Base-by-base conservation (phyloP, 2,797 vertebrate genomes). In the Percopsis omiscomaycus region DNA sequence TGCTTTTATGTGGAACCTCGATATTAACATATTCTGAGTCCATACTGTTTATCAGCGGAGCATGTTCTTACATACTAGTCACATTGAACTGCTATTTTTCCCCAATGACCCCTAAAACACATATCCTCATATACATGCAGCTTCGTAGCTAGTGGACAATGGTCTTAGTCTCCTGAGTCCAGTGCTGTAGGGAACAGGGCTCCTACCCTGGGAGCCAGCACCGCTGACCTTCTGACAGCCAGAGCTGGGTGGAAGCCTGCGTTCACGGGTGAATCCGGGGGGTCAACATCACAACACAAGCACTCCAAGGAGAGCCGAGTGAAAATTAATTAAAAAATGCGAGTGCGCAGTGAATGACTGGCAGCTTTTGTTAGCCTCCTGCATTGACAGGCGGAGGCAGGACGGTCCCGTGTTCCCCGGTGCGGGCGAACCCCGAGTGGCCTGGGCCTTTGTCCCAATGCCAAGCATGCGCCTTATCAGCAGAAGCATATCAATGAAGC, bases 311-410 rank as follows among this genome's bases (percentile, higher is more conserved):
- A 96, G 90, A 92, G 92, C 90, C 80, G 92, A 94, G 92, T 96
- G 94, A 95, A 97, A 98, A 98, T 98, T 97, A 98, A 98, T 99
- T 98, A 98, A 98, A 97, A 94, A 30, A 53, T 93, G 91, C 91
- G 93, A 88, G 92, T 91, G 88, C 92, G 94, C 89, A 79, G 92
- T 96, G 89, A 93, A 92, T 94, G 94, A 95, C 93, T 85, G 92
- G 89, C 86, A 74, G 89, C 95, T 88, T 96, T 96, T 95, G 95
- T 96, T 94, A 91, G 90, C 89, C 85, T 83, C 80, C 91, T 87
- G 92, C 95, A 95, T 96, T 95, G 94, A 96, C 89, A 54, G 91
- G 92, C 94, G 93, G 92, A 92, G 89, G 92, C 93, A 94, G 94
- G 92, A 94, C 93, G 92, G 92, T 92, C 89, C 89, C 81, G 77